These are phyloP conservation scores for Toxostoma redivivum DNA, from an alignment of 2,113 vertebrate genomes.

Conservation along the genomic window DNA sequence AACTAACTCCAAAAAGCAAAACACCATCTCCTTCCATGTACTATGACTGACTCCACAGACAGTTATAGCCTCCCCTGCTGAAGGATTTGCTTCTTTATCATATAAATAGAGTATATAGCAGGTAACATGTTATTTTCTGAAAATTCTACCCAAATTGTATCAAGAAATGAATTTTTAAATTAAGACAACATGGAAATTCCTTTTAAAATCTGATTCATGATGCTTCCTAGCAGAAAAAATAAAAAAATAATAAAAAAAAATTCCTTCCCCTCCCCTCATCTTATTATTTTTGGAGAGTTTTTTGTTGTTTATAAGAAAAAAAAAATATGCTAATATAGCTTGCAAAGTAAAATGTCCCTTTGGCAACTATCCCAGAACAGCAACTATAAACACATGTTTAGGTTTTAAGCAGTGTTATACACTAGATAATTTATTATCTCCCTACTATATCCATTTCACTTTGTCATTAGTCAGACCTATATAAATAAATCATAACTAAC, in stretches of 20 bases:
- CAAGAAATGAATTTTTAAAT: not conserved
- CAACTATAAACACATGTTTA: constrained; percentile 74
- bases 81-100: not conserved
- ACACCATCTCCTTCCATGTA: not conserved
- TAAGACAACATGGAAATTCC: not conserved
- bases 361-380: constrained; percentile 51
- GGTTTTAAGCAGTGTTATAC: constrained; percentile 52
- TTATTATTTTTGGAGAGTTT: constrained; percentile 1
- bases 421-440: constrained; percentile 67
- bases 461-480: constrained; percentile 37
- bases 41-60: not conserved
- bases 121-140: not conserved
- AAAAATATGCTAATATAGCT: not conserved
- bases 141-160: not conserved
- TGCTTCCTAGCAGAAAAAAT: too few relatives aligned
- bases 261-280: not conserved
- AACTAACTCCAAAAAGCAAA: not conserved
- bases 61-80: not conserved
- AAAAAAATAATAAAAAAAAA: too few relatives aligned
- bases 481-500: constrained; percentile 60
- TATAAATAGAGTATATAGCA: not conserved
- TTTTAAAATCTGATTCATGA: not conserved
- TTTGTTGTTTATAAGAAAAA: not conserved
- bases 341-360: constrained; percentile 47
- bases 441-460: constrained; percentile 22